Conservation (phyloP, 2,113 vertebrate genomes). For the Cebidichthys violaceus region DNA sequence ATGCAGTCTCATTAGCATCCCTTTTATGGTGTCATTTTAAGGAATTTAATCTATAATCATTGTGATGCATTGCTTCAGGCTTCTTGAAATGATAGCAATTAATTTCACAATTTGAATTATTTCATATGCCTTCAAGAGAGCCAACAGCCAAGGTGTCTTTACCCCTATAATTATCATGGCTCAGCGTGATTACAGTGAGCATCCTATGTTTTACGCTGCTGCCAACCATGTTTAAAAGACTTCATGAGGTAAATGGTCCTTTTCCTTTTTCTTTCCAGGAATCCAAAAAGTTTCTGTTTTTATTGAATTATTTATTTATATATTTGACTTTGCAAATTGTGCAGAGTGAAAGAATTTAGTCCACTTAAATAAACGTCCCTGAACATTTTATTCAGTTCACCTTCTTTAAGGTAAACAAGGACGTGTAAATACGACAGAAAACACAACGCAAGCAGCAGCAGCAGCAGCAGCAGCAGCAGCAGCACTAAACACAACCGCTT, state of each 20-base stretch:
- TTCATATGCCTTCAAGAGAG: slow-evolving; percentile 16
- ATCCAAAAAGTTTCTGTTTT: background rate
- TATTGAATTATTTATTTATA: background rate
- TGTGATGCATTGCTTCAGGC: slow-evolving; percentile 17
- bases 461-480: background rate
- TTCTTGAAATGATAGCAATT: slow-evolving; percentile 30
- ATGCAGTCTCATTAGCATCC: slow-evolving; percentile 27
- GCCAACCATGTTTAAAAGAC: background rate
- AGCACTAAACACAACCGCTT: background rate
- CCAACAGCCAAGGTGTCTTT: slow-evolving; percentile 4
- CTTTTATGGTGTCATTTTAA: slow-evolving; percentile 14
- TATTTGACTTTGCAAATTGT: slow-evolving; percentile 11
- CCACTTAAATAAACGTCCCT: slow-evolving; percentile 4
- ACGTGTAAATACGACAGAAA: background rate
- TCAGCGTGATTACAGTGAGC: slow-evolving; percentile 11
- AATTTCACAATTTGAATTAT: slow-evolving; percentile 45
- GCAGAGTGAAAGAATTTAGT: background rate
- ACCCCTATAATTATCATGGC: slow-evolving; percentile 2
- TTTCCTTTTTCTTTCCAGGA: background rate
- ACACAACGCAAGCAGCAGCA: background rate
- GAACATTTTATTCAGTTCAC: background rate
- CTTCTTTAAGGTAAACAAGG: background rate
- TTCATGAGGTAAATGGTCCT: background rate
- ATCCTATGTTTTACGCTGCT: background rate
- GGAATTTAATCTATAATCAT: slow-evolving; percentile 16